Evolutionary conservation across 2,113 vertebrate genomes (phyloP).

Genomic region (Poeciliopsis prolifica): DNA sequence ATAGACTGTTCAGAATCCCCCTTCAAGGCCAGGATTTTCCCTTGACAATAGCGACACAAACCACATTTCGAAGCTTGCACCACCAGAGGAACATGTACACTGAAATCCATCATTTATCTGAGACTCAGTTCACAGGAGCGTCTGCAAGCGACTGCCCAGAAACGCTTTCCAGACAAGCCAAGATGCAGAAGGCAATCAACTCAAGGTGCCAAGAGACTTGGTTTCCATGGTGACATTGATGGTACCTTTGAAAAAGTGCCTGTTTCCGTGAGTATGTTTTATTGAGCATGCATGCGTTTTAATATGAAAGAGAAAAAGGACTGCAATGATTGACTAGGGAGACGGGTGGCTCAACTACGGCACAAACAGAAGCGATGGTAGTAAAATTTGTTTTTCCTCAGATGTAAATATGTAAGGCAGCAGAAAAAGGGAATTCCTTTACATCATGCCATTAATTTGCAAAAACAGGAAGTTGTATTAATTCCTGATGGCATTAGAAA

Average conservation of each 20-base stretch:
- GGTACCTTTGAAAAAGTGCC: conserved; percentile 38
- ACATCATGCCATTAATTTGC: not conserved
- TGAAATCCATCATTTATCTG: conserved; percentile 12
- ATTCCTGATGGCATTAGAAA: not conserved
- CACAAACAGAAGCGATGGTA: not conserved
- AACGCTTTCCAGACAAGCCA: conserved; percentile 43
- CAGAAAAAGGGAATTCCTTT: not conserved
- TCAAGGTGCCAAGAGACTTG: conserved; percentile 49
- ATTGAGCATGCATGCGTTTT: conserved; percentile 15
- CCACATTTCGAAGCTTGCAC: not conserved
- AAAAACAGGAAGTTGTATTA: not conserved
- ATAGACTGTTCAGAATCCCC: conserved; percentile 43
- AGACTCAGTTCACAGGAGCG: conserved; percentile 1
- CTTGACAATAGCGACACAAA: conserved; percentile 1
- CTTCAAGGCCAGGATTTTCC: conserved; percentile 1
- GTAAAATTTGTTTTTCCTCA: not conserved
- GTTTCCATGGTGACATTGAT: conserved; percentile 76
- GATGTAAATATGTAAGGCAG: not conserved
- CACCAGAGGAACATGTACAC: conserved; percentile 4
- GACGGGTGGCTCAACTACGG: conserved; percentile 46
- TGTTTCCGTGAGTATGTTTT: conserved; percentile 3
- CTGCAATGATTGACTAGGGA: conserved; percentile 54
- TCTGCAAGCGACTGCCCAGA: conserved; percentile 20
- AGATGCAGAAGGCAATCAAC: conserved; percentile 55
- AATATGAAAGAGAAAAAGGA: conserved; percentile 40